phyloP scores from a whole-genome alignment of 2,888 invertebrate genomes.

The Coremacera marginata region DNA sequence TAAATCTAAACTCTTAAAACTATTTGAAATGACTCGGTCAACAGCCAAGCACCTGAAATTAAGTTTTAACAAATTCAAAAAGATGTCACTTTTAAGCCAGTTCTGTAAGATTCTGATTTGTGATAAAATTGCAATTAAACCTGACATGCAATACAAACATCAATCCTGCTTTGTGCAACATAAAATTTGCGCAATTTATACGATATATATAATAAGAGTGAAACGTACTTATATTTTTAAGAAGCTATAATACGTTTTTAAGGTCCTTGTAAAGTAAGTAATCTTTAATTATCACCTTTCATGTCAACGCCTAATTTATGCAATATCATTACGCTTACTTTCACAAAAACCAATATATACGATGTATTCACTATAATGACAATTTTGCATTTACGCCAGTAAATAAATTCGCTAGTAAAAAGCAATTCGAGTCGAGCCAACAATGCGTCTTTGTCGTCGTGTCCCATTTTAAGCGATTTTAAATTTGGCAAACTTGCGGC shows the following conservation, averaged over 20 bases:
- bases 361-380: background rate
- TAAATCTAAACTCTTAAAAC: too few relatives aligned
- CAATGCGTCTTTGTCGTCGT: background rate
- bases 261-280: background rate
- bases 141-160: constrained; percentile 9
- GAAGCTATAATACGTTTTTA: background rate
- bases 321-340: background rate
- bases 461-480: background rate
- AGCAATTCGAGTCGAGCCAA: background rate
- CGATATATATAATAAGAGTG: background rate
- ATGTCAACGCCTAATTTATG: background rate
- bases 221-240: too few relatives aligned
- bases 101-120: background rate
- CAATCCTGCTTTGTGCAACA: background rate
- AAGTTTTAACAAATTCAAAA: background rate
- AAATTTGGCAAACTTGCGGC: background rate
- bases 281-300: background rate
- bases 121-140: constrained; percentile 27
- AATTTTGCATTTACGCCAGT: background rate
- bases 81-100: background rate
- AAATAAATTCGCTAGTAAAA: background rate
- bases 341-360: background rate
- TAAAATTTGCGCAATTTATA: too few relatives aligned
- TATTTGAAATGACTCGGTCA: too few relatives aligned
- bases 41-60: background rate